phyloP scores from a whole-genome alignment of 35 echinoderm and acorn worm genomes.

The Lytechinus variegatus region DNA sequence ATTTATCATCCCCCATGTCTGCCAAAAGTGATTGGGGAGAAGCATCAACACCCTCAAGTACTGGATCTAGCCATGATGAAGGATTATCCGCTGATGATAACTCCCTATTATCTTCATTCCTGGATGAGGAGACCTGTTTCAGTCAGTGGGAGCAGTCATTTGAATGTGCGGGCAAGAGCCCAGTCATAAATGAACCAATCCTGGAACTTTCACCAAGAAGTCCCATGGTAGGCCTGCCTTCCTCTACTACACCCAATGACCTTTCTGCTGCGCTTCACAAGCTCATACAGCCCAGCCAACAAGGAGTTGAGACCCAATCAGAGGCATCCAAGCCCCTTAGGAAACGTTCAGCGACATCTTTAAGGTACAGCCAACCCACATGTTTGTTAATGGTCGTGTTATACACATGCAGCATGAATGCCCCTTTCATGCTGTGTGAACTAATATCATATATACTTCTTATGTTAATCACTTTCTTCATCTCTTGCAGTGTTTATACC shows the following conservation, averaged over 20 bases:
- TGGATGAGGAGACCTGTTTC: conserved; percentile 52
- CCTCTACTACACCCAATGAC: conserved; percentile 35
- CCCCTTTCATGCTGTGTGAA: conserved; percentile 49
- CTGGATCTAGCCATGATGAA: conserved; percentile 29
- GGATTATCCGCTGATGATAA: conserved; percentile 38
- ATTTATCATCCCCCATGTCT: conserved; percentile 56
- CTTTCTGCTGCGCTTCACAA: conserved; percentile 31
- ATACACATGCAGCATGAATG: conserved; percentile 44
- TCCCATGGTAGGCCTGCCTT: conserved; percentile 46
- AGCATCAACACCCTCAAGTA: conserved; percentile 48
- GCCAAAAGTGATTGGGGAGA: conserved; percentile 50
- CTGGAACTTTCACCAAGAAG: conserved; percentile 40
- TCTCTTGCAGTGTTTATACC: not conserved
- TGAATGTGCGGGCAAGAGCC: not conserved
- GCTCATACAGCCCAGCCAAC: conserved; percentile 28
- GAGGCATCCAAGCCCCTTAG: conserved; percentile 57
- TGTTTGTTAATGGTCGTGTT: conserved; percentile 48
- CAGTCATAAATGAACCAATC: conserved; percentile 1
- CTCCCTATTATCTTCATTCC: conserved; percentile 41
- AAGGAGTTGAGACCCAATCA: conserved; percentile 38
- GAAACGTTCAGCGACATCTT: not conserved
- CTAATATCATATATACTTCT: conserved; percentile 20
- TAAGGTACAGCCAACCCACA: conserved; percentile 26
- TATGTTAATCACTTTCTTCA: conserved; percentile 4
- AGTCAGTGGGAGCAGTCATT: conserved; percentile 34